Percentiles rank a stretch among this genome's conserved stretches.
phyloP scores from a whole-genome alignment of 2,797 vertebrate species.

The Urocyon cinereoargenteus region DNA sequence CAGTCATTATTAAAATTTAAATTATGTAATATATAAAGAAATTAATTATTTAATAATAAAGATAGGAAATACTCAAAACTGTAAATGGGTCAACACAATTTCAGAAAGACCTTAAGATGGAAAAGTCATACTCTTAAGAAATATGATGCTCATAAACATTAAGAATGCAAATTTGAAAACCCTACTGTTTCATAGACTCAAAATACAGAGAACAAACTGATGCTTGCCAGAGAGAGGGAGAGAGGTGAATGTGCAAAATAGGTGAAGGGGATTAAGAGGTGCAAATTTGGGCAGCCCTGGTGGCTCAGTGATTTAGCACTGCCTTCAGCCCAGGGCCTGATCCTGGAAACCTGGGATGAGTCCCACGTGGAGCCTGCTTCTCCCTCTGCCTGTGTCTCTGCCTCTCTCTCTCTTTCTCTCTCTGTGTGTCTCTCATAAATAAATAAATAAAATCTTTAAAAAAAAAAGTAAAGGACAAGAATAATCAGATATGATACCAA shows the following conservation, averaged over 20 bases:
- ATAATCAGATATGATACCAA: no score
- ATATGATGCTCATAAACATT: neutral
- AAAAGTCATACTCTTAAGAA: neutral
- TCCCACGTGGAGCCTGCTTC: no score
- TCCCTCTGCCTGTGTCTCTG: no score
- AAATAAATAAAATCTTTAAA: no score
- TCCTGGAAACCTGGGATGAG: no score
- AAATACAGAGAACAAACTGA: neutral
- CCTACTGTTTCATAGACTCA: neutral
- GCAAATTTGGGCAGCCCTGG: no score
- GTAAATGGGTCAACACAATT: neutral
- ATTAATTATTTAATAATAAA: neutral
- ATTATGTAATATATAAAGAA: neutral
- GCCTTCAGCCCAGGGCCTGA: no score
- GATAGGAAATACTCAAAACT: conserved; percentile 1
- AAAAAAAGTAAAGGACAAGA: no score
- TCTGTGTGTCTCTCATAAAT: no score
- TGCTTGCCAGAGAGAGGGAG: neutral
- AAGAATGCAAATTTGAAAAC: conserved; percentile 4
- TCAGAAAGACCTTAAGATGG: neutral
- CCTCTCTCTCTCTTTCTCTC: no score
- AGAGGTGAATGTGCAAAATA: neutral
- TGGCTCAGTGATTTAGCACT: no score
- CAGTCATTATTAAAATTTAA: neutral
- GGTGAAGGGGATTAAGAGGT: neutral